phyloP scores from a whole-genome alignment of 1,140 invertebrate genomes.

The Arctopsyche grandis region DNA sequence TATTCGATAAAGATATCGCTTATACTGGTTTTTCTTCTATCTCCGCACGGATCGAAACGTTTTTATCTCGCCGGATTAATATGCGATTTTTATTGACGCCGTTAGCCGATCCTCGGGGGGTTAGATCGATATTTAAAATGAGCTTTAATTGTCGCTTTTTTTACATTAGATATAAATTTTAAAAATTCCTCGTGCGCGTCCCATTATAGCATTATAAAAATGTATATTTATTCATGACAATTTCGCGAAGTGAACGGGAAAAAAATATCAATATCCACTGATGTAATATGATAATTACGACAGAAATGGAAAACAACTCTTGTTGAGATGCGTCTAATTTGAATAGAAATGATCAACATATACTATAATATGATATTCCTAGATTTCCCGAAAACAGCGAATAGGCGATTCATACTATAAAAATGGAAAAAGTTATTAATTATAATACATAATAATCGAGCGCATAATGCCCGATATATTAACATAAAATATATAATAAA shows the following conservation, averaged over 20 bases:
- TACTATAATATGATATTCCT: too few species aligned
- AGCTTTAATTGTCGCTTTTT: conserved; percentile 2
- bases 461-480: too few species aligned
- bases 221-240: conserved; percentile 9
- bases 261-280: neutral
- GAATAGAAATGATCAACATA: too few species aligned
- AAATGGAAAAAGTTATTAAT: too few species aligned
- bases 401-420: neutral
- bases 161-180: neutral
- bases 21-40: conserved; percentile 8
- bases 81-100: conserved; percentile 18
- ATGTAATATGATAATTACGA: neutral
- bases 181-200: neutral
- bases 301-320: neutral
- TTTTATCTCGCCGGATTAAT: neutral
- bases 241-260: neutral
- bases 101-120: conserved; percentile 7
- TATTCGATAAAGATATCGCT: conserved; percentile 29
- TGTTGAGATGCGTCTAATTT: too few species aligned
- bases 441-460: too few species aligned
- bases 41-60: neutral
- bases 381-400: too few species aligned
- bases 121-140: conserved; percentile 12
- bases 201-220: neutral
- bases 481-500: too few species aligned